Conservation (phyloP, 2,888 invertebrate species). For the Diplazon laetatorius region DNA sequence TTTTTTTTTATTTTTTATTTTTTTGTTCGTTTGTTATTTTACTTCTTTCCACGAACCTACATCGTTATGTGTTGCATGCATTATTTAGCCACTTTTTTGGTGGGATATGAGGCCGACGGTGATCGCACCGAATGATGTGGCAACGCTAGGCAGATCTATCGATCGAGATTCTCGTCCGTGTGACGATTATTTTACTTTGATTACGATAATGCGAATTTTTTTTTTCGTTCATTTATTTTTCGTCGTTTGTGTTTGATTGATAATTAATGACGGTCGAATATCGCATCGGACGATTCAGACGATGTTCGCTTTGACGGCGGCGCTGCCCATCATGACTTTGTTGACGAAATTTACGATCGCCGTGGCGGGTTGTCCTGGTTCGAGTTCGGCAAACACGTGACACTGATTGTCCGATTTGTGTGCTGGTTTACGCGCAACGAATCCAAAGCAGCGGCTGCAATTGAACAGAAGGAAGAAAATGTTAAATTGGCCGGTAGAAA, state of each 20-base stretch:
- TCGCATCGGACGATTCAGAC: conserved; percentile 77
- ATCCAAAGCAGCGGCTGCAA: conserved; percentile 95
- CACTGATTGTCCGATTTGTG: conserved; percentile 96
- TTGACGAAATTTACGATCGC: conserved; percentile 96
- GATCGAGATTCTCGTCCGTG: conserved; percentile 56
- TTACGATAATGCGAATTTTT: conserved; percentile 2
- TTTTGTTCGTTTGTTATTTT: no score
- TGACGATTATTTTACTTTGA: not conserved
- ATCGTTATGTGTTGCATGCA: conserved; percentile 50
- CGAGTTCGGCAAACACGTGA: conserved; percentile 97
- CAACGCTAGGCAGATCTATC: conserved; percentile 53
- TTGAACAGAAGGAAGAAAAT: conserved; percentile 40
- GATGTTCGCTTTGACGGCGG: conserved; percentile 83
- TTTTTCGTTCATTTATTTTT: not conserved
- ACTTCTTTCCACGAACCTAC: conserved; percentile 52
- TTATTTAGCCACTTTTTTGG: conserved; percentile 31
- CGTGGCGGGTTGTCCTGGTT: conserved; percentile 96
- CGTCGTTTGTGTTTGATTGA: conserved; percentile 14
- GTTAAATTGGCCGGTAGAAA: conserved; percentile 2
- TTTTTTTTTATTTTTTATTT: no score
- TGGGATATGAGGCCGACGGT: conserved; percentile 1
- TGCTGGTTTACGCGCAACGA: conserved; percentile 95
- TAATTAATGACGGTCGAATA: not conserved
- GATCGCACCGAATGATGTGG: conserved; percentile 17
- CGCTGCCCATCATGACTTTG: conserved; percentile 88